Percentiles rank a stretch among this genome's conserved stretches.
These are phyloP conservation scores for Orchesellides sinensis DNA, from an alignment of 2,888 invertebrate genomes.

Conservation along the genomic window DNA sequence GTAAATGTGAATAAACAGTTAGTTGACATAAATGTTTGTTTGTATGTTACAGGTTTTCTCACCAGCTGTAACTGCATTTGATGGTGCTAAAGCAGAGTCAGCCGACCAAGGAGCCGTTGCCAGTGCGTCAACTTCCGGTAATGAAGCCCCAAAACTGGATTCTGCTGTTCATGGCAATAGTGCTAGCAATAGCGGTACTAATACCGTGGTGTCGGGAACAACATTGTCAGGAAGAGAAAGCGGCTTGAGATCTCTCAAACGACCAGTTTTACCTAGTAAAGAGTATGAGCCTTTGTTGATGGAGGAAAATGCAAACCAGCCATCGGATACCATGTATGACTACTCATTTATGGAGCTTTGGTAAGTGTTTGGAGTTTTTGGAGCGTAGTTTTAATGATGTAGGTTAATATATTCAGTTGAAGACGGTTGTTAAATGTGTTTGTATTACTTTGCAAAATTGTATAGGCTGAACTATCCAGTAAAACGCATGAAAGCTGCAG, in stretches of 20 bases:
- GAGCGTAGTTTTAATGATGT: not conserved
- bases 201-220: slow-evolving; percentile 18
- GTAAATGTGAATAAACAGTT: too few species aligned
- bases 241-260: slow-evolving; percentile 80
- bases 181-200: slow-evolving; percentile 1
- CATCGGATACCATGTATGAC: slow-evolving; percentile 90
- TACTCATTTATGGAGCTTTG: slow-evolving; percentile 90
- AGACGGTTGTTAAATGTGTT: too few species aligned
- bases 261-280: slow-evolving; percentile 87
- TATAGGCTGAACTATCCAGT: slow-evolving; percentile 93
- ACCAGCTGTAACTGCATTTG: slow-evolving; percentile 67
- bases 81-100: slow-evolving; percentile 73
- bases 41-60: slow-evolving; percentile 68
- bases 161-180: slow-evolving; percentile 33
- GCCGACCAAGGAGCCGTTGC: slow-evolving; percentile 48
- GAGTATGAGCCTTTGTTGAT: slow-evolving; percentile 88
- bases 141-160: slow-evolving; percentile 49
- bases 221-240: slow-evolving; percentile 69
- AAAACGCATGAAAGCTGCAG: slow-evolving; percentile 86
- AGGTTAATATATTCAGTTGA: too few species aligned
- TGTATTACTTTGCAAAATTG: too few species aligned
- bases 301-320: slow-evolving; percentile 84
- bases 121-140: slow-evolving; percentile 31
- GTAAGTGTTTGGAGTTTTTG: slow-evolving; percentile 78
- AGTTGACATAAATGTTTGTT: too few species aligned